Percentiles rank a stretch among this genome's conserved stretches.
Conservation (phyloP, 2,888 invertebrate species). For the Lasioglossum malachurum region DNA sequence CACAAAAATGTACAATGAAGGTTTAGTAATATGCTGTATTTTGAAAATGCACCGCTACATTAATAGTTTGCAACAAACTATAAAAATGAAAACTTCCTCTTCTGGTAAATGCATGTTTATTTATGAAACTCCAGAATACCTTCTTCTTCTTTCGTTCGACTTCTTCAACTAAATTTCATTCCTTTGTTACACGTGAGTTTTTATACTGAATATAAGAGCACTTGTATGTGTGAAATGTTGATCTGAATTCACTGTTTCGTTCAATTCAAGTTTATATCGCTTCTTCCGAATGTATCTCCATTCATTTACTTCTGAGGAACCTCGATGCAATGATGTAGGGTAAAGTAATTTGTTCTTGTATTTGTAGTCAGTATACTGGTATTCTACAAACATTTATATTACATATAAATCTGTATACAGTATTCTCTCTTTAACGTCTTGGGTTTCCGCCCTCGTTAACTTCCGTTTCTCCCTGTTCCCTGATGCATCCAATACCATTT, state of each 20-base stretch:
- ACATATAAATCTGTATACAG: slow-evolving; percentile 42
- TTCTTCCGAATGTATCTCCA: neutral
- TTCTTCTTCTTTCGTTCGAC: neutral
- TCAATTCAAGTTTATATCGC: neutral
- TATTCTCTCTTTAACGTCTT: neutral
- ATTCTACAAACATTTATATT: slow-evolving; percentile 21
- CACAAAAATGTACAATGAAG: slow-evolving; percentile 32
- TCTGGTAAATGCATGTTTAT: neutral
- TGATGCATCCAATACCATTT: neutral
- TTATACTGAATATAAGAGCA: slow-evolving; percentile 6
- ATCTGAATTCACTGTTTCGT: neutral
- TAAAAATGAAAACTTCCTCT: slow-evolving; percentile 15
- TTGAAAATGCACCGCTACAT: slow-evolving; percentile 15
- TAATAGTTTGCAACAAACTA: slow-evolving; percentile 4
- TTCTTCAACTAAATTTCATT: neutral
- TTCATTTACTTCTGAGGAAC: slow-evolving; percentile 24
- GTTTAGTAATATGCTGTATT: slow-evolving; percentile 15
- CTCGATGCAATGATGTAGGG: slow-evolving; percentile 31
- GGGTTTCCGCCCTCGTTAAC: neutral
- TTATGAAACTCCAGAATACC: neutral
- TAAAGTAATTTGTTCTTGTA: slow-evolving; percentile 54
- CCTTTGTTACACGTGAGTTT: neutral
- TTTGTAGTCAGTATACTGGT: slow-evolving; percentile 33
- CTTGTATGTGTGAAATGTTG: slow-evolving; percentile 11
- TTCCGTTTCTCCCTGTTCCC: neutral